Conservation (phyloP, 2,113 vertebrate species). For the Crotalus viridis region DNA sequence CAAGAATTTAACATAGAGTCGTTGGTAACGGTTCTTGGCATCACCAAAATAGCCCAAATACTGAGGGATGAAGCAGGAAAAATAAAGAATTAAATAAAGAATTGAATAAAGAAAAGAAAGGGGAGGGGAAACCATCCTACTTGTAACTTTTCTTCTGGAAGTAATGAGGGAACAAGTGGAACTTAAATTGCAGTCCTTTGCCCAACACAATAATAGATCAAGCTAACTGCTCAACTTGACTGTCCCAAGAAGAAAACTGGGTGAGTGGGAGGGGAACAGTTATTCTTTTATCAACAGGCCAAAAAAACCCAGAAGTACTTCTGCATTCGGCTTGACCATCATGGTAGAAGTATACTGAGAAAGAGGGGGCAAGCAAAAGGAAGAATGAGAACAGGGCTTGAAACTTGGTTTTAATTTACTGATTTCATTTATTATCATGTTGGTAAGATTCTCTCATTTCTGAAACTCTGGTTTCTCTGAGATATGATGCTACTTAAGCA, state of each 20-base stretch:
- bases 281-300: background rate
- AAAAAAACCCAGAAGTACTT: background rate
- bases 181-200: background rate
- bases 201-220: background rate
- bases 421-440: background rate
- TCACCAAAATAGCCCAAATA: conserved; percentile 92
- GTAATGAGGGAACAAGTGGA: background rate
- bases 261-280: background rate
- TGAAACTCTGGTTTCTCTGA: background rate
- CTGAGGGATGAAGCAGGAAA: conserved; percentile 53
- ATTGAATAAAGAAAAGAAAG: background rate
- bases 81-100: background rate
- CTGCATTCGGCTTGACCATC: background rate
- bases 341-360: no score
- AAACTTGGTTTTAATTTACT: background rate
- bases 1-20: conserved; percentile 91
- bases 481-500: background rate
- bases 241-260: background rate
- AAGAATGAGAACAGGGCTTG: background rate
- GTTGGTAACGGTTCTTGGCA: conserved; percentile 88
- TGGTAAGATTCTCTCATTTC: background rate
- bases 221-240: background rate
- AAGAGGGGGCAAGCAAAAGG: background rate
- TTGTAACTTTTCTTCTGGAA: background rate
- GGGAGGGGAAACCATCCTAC: background rate